These are phyloP conservation scores for Nannospalax galili DNA, from an alignment of 2,113 vertebrate species.

Conservation along the genomic window DNA sequence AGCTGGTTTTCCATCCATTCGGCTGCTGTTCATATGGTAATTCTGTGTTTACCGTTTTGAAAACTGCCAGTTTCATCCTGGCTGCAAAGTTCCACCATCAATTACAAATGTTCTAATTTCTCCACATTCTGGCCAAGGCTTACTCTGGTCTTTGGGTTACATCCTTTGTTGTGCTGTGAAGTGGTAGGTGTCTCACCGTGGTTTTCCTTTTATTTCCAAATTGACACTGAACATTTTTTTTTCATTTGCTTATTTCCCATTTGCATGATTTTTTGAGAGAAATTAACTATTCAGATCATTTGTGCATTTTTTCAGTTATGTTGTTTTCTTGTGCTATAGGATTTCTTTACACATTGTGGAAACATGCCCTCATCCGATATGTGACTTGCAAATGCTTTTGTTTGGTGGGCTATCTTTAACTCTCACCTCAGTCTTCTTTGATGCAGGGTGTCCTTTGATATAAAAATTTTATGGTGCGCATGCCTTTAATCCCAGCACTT, in stretches of 20 bases:
- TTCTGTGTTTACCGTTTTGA: neutral
- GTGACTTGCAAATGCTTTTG: neutral
- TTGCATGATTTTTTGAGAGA: neutral
- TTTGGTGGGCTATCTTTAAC: conserved; percentile 17
- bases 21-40: neutral
- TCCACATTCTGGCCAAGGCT: neutral
- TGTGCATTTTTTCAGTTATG: neutral
- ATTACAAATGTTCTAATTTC: neutral
- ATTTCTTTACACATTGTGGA: conserved; percentile 11
- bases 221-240: neutral
- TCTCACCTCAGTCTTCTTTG: neutral
- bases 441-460: too few relatives aligned
- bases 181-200: neutral
- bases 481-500: too few relatives aligned
- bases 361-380: neutral
- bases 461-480: too few relatives aligned
- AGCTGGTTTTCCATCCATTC: neutral
- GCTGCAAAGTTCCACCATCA: neutral
- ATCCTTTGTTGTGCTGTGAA: neutral
- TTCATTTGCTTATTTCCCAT: neutral
- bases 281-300: neutral
- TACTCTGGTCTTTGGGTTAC: neutral
- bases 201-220: conserved; percentile 1
- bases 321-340: neutral
- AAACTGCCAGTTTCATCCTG: neutral